phyloP scores from a whole-genome alignment of 2,113 vertebrate species.

The Ciconia maguari region DNA sequence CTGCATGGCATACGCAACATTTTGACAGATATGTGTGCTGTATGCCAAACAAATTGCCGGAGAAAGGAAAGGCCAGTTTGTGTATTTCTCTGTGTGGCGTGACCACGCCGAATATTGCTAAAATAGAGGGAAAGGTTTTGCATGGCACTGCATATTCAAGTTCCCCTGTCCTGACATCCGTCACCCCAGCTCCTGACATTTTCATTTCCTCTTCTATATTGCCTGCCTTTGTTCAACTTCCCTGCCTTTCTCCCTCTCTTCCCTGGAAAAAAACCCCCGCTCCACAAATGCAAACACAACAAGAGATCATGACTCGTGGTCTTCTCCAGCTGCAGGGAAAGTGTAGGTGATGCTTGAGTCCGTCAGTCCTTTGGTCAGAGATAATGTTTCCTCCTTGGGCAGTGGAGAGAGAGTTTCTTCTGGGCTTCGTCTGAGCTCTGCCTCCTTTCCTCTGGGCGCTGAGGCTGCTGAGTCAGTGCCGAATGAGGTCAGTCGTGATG shows the following conservation, averaged over 20 bases:
- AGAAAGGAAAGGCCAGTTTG: slow-evolving; percentile 53
- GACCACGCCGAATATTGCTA: neutral
- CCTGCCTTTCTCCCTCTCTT: neutral
- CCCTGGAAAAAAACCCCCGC: neutral
- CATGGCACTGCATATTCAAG: neutral
- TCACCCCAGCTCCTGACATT: neutral
- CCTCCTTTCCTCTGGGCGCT: neutral
- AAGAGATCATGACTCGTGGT: neutral
- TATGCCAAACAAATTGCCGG: slow-evolving; percentile 41
- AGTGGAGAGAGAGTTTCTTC: neutral
- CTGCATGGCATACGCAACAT: slow-evolving; percentile 11
- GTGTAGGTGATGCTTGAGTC: neutral
- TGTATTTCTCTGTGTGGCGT: slow-evolving; percentile 29
- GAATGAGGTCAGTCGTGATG: slow-evolving; percentile 58
- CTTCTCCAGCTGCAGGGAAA: neutral
- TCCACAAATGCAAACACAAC: neutral
- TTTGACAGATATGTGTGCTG: slow-evolving; percentile 59
- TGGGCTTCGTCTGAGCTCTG: neutral
- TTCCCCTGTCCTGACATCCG: neutral
- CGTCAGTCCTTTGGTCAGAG: neutral
- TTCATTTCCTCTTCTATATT: neutral
- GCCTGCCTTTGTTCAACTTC: neutral
- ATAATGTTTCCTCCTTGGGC: neutral
- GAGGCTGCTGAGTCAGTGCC: slow-evolving; percentile 53
- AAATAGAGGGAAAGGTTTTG: neutral